These are phyloP conservation scores for Amia ocellicauda DNA, from an alignment of 2,113 vertebrate genomes.

Conservation along the genomic window DNA sequence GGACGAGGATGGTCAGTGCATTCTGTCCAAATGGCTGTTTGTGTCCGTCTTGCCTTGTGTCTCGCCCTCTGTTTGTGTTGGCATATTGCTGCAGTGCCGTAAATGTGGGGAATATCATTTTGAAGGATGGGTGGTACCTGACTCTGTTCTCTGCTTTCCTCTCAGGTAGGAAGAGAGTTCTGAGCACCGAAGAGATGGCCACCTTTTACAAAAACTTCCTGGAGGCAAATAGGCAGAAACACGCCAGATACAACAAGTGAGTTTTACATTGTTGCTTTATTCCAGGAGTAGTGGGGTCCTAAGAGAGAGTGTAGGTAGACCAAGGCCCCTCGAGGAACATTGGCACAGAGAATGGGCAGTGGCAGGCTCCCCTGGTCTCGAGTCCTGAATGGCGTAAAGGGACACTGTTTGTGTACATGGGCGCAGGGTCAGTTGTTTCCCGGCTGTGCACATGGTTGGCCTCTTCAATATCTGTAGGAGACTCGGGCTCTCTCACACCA, in stretches of 20 bases:
- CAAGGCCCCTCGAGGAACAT: no score
- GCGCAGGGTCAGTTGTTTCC: no score
- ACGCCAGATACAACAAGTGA: slow-evolving; percentile 86
- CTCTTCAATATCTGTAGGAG: no score
- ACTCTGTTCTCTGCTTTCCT: slow-evolving; percentile 18
- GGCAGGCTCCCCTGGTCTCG: no score
- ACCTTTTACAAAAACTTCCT: slow-evolving; percentile 90
- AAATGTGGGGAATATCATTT: not conserved
- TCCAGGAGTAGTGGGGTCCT: no score
- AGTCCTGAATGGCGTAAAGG: no score
- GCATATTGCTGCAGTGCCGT: not conserved
- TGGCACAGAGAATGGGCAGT: no score
- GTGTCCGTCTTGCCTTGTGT: not conserved
- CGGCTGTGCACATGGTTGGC: no score
- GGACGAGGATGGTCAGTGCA: slow-evolving; percentile 73
- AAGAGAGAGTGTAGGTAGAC: no score
- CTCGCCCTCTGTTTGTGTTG: not conserved
- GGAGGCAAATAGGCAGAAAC: slow-evolving; percentile 78
- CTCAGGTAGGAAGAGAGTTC: slow-evolving; percentile 71
- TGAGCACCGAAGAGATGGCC: slow-evolving; percentile 88
- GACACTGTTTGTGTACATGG: no score
- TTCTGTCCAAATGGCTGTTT: not conserved
- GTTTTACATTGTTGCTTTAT: no score
- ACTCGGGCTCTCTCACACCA: no score
- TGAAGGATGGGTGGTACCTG: not conserved